Base-by-base conservation (phyloP, 2,797 vertebrate species). In the Dipus sagitta region DNA sequence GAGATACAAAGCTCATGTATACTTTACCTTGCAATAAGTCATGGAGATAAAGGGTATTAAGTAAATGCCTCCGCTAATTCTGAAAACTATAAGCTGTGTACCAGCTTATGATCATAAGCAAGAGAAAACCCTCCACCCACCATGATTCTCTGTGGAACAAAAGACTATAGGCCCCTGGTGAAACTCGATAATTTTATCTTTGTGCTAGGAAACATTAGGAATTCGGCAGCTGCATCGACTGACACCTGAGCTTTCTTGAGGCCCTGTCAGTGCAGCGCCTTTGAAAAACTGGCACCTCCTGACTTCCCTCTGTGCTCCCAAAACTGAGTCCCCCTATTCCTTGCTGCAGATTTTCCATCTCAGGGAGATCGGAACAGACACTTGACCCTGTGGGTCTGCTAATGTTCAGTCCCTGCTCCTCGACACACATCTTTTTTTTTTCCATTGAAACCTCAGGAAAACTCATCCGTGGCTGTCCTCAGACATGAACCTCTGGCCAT, bases 31-130 rank as follows among this genome's bases (percentile, higher is more conserved):
- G 17, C 14, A 38, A 9, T 42, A 67, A 89, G 52, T 75, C 52
- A 81, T 30, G 34, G 90, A 85, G 30, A 76, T 62, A 81, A 83
- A 95, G 23, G 62, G 79, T n/a, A n/a, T 84, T 20, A 78, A 88
- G 32, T 42, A 93, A 58, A 26, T 34, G 2, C 30, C 47, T 52
- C 77, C 10, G 20, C 6, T 74, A 77, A 72, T 84, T 92, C 24
- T 81, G 20, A 72, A 94, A 54, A 78, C 9, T 64, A 32, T 88
- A 80, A 90, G 38, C 68, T 70, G 4, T 68, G 47, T 74, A 28
- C 79, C 71, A 9, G n/a, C 30, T 91, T 91, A 30, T 52, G 23
- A 42, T 15, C 30, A 83, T 38, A 42, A 76, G 10, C 87, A 58
- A 58, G 26, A 20, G 4, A 21, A 92, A 92, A 24, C 18, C 32